A percentile compares a stretch with the other conserved stretches of the same genome.
phyloP scores from a whole-genome alignment of 1,140 invertebrate species.

The Bombus waltoni region DNA sequence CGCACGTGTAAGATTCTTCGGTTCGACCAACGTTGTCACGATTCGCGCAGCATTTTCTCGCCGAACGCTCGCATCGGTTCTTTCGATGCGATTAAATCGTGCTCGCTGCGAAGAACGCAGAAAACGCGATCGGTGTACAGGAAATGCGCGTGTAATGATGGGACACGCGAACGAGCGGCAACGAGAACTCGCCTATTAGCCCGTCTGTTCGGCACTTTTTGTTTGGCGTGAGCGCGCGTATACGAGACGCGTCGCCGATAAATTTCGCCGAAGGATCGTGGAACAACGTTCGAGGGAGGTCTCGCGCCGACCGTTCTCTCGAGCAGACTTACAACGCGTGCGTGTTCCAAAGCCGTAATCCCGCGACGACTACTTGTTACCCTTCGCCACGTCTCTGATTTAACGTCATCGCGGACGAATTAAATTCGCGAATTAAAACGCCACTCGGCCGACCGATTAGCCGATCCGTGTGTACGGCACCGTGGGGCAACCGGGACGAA shows the following conservation, averaged over 20 bases:
- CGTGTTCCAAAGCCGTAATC: slow-evolving; percentile 80
- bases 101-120: background rate
- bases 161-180: slow-evolving; percentile 4
- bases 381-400: slow-evolving; percentile 79
- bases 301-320: slow-evolving; percentile 22
- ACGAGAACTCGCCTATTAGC: background rate
- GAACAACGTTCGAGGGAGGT: slow-evolving; percentile 69
- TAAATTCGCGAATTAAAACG: slow-evolving; percentile 70
- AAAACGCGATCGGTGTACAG: background rate
- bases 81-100: background rate
- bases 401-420: slow-evolving; percentile 77
- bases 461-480: slow-evolving; percentile 7
- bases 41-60: background rate
- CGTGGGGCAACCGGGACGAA: no score
- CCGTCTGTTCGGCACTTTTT: background rate
- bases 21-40: background rate
- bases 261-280: slow-evolving; percentile 56
- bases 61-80: no score
- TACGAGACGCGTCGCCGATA: slow-evolving; percentile 13
- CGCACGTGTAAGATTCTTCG: background rate
- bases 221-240: background rate
- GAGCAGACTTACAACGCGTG: slow-evolving; percentile 75
- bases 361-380: slow-evolving; percentile 79
- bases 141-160: background rate
- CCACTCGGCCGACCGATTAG: slow-evolving; percentile 44